A percentile compares a stretch with the other conserved stretches of the same genome.
These are phyloP conservation scores for Callinectes sapidus DNA, from an alignment of 2,888 invertebrate species.

Conservation along the genomic window DNA sequence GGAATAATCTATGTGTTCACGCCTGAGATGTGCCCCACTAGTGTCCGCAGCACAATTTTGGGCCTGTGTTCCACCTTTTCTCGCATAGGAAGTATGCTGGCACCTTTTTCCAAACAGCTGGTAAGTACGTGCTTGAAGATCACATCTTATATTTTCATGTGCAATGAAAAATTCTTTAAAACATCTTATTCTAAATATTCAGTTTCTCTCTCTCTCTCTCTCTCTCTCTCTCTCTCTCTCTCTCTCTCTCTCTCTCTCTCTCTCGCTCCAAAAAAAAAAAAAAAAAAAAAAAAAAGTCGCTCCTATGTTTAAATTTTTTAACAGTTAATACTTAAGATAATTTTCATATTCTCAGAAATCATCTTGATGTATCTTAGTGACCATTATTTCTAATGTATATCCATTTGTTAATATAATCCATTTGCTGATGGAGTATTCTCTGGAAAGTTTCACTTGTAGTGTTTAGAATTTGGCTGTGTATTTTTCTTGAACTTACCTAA, in stretches of 20 bases:
- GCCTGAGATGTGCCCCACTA: conserved; percentile 81
- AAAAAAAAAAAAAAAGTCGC: too few relatives aligned
- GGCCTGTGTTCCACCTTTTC: conserved; percentile 91
- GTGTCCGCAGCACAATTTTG: conserved; percentile 85
- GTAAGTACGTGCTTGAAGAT: conserved; percentile 74
- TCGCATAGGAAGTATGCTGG: conserved; percentile 88
- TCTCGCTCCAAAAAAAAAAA: too few relatives aligned
- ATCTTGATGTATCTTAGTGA: too few relatives aligned
- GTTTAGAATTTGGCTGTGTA: not conserved
- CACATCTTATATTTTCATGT: not conserved
- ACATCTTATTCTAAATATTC: not conserved
- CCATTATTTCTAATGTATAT: too few relatives aligned
- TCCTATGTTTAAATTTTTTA: too few relatives aligned
- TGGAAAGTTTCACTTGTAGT: not conserved
- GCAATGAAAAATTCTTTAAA: too few relatives aligned
- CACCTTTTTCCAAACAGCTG: conserved; percentile 86
- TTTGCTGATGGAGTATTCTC: not conserved
- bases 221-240: not conserved
- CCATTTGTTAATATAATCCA: not conserved
- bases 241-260: not conserved
- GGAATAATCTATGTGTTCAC: conserved; percentile 80
- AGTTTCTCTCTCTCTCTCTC: not conserved
- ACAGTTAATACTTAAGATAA: too few relatives aligned
- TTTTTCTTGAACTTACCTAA: not conserved
- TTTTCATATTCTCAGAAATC: too few relatives aligned